Percentiles rank a stretch among this genome's conserved stretches.
These are phyloP conservation scores for Pycnomerus fuliginosus DNA, from an alignment of 2,888 invertebrate species.

Conservation along the genomic window DNA sequence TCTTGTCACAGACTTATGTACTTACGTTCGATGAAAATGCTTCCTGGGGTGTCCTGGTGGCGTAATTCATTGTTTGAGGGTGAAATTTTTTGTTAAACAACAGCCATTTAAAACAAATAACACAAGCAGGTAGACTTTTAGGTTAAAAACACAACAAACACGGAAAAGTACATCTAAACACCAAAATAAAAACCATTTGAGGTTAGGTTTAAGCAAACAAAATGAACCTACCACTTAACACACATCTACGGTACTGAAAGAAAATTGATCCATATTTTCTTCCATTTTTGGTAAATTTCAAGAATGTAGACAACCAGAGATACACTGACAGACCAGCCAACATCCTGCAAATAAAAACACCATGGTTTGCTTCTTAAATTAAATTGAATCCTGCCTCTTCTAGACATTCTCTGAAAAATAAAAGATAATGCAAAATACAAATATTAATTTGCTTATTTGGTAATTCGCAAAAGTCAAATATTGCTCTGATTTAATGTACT, in stretches of 20 bases:
- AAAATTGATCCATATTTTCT: conserved; percentile 39
- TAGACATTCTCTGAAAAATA: no score
- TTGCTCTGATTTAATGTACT: no score
- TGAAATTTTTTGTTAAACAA: conserved; percentile 25
- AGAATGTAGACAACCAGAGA: no score
- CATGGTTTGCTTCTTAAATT: no score
- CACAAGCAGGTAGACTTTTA: conserved; percentile 31
- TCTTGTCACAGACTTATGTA: no score
- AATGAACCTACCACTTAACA: conserved; percentile 45
- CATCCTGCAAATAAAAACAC: no score
- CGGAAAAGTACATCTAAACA: conserved; percentile 31
- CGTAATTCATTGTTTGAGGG: conserved; percentile 7
- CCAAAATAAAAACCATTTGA: conserved; percentile 34
- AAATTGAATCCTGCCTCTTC: no score
- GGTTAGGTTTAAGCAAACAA: conserved; percentile 38
- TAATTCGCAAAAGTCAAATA: no score
- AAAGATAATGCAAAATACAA: no score
- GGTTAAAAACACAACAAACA: conserved; percentile 26
- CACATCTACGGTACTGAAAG: conserved; percentile 42
- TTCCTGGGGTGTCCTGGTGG: conserved; percentile 36
- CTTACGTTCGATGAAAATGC: conserved; percentile 30
- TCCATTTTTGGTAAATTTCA: no score
- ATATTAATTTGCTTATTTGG: no score
- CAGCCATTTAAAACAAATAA: conserved; percentile 26
- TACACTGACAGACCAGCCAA: no score